These are phyloP conservation scores for Hormiphora californensis DNA, from an alignment of 37 sponge, comb jelly and placozoan species.

Conservation along the genomic window DNA sequence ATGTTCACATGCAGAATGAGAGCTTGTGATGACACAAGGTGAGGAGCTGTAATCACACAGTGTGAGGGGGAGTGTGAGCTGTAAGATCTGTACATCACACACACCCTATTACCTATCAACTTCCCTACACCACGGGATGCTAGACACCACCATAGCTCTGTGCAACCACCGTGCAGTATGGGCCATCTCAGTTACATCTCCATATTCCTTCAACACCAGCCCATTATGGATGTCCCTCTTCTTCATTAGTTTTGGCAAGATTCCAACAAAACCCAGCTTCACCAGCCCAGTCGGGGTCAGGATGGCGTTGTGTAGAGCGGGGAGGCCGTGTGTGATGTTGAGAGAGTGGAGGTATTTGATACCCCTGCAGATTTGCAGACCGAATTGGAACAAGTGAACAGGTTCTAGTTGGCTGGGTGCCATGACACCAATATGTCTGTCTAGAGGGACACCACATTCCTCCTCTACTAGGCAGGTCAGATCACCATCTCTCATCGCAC, in stretches of 20 bases:
- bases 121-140: not conserved
- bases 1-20: too few species aligned
- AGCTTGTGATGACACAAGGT: too few species aligned
- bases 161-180: conserved; percentile 46
- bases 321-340: conserved; percentile 25
- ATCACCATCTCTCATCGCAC: not conserved
- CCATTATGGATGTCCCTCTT: conserved; percentile 3
- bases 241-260: conserved; percentile 22
- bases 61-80: too few species aligned
- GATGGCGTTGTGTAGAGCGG: conserved; percentile 23
- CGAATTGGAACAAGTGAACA: not conserved
- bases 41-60: too few species aligned
- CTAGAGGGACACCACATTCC: not conserved
- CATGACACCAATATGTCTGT: not conserved
- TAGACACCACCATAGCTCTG: conserved; percentile 8
- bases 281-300: not conserved
- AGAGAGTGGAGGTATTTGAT: not conserved
- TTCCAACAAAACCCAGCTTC: conserved; percentile 17
- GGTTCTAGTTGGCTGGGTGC: too few species aligned
- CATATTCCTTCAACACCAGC: not conserved
- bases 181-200: not conserved
- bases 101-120: conserved; percentile 27
- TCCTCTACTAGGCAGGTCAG: conserved; percentile 18
- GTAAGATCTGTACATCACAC: too few species aligned
- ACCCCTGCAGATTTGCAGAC: not conserved